Conservation (phyloP, 92 coral and sea anemone species). For the Plumapathes pennacea region DNA sequence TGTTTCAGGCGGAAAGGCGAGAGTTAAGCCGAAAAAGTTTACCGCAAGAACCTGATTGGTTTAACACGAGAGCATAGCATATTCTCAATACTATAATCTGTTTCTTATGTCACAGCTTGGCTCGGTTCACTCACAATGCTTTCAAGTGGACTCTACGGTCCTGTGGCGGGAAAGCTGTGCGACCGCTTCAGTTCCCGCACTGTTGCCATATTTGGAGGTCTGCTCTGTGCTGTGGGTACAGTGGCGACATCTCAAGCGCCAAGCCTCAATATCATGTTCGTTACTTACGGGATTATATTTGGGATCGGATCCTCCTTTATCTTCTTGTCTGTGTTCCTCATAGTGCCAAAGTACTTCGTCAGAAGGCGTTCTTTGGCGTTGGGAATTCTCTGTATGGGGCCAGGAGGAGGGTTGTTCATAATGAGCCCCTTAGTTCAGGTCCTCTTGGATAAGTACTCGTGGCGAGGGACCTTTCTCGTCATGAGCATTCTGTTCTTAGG, state of each 20-base stretch:
- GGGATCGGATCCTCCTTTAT: constrained; percentile 32
- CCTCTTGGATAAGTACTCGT: constrained; percentile 30
- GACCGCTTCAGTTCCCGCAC: constrained; percentile 58
- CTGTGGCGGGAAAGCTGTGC: constrained; percentile 31
- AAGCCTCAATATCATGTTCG: constrained; percentile 30
- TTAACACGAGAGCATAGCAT: too few relatives aligned
- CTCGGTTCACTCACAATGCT: constrained; percentile 34
- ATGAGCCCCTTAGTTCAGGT: constrained; percentile 25
- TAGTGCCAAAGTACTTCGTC: constrained; percentile 28
- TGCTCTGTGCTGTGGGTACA: constrained; percentile 27
- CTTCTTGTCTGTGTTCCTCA: constrained; percentile 16
- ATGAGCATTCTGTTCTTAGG: not conserved
- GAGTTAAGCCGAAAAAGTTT: too few relatives aligned
- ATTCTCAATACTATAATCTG: too few relatives aligned
- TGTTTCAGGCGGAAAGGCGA: too few relatives aligned
- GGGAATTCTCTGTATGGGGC: constrained; percentile 42
- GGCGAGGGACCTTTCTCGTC: constrained; percentile 32
- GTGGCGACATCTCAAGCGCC: constrained; percentile 36
- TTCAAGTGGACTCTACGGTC: constrained; percentile 36
- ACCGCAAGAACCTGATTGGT: too few relatives aligned
- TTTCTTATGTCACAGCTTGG: constrained; percentile 14
- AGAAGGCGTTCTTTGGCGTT: constrained; percentile 48
- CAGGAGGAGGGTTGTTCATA: constrained; percentile 38
- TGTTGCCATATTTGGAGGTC: constrained; percentile 36
- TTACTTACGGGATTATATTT: constrained; percentile 43